A percentile compares a stretch with the other conserved stretches of the same genome.
Conservation (phyloP, 1,140 invertebrate genomes). For the fruit fly (Drosophila melanogaster) region DNA sequence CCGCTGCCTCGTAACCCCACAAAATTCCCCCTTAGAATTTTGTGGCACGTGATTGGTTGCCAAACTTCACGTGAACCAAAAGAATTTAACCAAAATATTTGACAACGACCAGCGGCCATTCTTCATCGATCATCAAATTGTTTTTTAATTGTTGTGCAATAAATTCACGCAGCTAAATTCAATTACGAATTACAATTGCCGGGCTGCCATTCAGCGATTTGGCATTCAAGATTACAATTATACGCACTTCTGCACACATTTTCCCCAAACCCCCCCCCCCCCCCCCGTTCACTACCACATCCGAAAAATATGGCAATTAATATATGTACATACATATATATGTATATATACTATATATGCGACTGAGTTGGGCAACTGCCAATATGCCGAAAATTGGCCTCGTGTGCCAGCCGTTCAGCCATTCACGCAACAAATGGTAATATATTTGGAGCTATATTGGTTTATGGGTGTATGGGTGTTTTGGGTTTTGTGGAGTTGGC, state of each 20-base stretch:
- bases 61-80: slow-evolving; percentile 4
- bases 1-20: background rate
- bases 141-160: slow-evolving; percentile 54
- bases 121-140: slow-evolving; percentile 20
- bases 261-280: background rate
- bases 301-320: slow-evolving; percentile 64
- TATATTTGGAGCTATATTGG: slow-evolving; percentile 1
- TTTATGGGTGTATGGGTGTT: too few species aligned
- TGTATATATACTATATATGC: background rate
- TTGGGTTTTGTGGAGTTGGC: too few species aligned
- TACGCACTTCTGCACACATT: slow-evolving; percentile 30
- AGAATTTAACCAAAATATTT: background rate
- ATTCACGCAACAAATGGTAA: slow-evolving; percentile 33
- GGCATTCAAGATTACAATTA: slow-evolving; percentile 57
- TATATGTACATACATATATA: slow-evolving; percentile 16
- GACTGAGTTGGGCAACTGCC: slow-evolving; percentile 19
- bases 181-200: slow-evolving; percentile 47
- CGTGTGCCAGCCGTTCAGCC: slow-evolving; percentile 18
- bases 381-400: slow-evolving; percentile 43
- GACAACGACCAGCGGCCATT: background rate
- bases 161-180: slow-evolving; percentile 50
- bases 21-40: background rate
- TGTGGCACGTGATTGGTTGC: slow-evolving; percentile 5
- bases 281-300: background rate
- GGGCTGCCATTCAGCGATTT: slow-evolving; percentile 10